Evolutionary conservation across 2,797 vertebrate genomes (phyloP).

Genomic region (Lates japonicus): DNA sequence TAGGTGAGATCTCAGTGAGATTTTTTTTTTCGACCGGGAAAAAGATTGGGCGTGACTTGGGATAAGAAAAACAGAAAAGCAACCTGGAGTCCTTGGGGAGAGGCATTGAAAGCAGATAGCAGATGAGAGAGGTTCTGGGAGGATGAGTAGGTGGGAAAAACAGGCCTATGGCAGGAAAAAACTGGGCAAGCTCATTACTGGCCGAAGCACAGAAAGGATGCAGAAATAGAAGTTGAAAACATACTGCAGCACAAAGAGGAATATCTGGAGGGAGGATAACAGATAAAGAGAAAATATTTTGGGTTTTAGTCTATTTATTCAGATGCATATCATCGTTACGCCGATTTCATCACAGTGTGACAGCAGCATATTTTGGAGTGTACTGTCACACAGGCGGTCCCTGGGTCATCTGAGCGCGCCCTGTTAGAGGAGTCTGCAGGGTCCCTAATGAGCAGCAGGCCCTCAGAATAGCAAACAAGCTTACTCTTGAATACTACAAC

Average conservation of each 20-base stretch:
- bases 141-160: constrained; percentile 65
- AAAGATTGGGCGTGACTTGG: too few species aligned
- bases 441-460: constrained; percentile 79
- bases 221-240: constrained; percentile 57
- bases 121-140: constrained; percentile 31
- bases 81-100: constrained; percentile 55
- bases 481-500: constrained; percentile 43
- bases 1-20: too few species aligned
- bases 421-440: constrained; percentile 53
- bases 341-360: constrained; percentile 81
- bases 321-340: constrained; percentile 72
- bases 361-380: constrained; percentile 73
- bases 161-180: constrained; percentile 71
- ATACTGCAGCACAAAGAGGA: constrained; percentile 26
- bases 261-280: background rate
- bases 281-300: constrained; percentile 44
- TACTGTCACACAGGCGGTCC: constrained; percentile 49
- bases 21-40: too few species aligned
- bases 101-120: constrained; percentile 52
- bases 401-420: constrained; percentile 66
- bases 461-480: constrained; percentile 63
- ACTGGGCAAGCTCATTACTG: constrained; percentile 79
- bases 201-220: constrained; percentile 52
- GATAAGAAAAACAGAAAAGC: constrained; percentile 26
- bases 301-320: constrained; percentile 33